Evolutionary conservation across 2,113 vertebrate species (phyloP), one percentile per base, ranked within the genome.

Genomic region (Urocynchramus pylzowi): DNA sequence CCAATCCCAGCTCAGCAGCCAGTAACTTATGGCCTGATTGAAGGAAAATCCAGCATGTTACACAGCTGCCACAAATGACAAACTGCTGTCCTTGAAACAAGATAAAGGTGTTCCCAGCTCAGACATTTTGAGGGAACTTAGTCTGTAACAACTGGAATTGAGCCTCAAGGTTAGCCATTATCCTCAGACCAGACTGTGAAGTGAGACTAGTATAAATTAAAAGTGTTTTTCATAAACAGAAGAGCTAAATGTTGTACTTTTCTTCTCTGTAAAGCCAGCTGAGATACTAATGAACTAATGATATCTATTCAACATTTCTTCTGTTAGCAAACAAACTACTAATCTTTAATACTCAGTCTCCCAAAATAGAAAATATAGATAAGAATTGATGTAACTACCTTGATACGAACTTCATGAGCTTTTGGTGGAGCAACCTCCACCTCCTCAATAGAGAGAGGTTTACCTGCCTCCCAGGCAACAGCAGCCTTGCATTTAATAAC

Each of bases 391-490:
- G 54, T 81, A 56, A 77, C 98, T 98, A 98, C 98, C 98, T 98
- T 98, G 90, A 98, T 98, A 73, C 98, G 98, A 91, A 98, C 98
- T 98, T 98, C 98, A 95, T 98, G 98, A 84, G 98, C 97, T 96
- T 98, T 98, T 86, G 98, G 98, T 47, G 98, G 97, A 67, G 98
- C 98, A 68, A 98, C 98, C 45, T 98, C 98, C 18, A 98, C 93
- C 52, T 98, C 98, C 73, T 98, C 98, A 53, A 98, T 95, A 57
- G 96, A 98, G 27, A 98, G 97, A 26, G 98, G 98, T 82, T 98
- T 98, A 33, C 98, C 98, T 44, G 98, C 97, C 61, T 97, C 98
- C 98, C 98, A 98, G 86, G 98, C 98, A 64, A 98, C 95, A 13
- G 98, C 98, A 86, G 98, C 98, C 90, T 98, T 98, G 87, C 98